Conservation (phyloP, 2,888 invertebrate species). For the Eupithecia exiguata region DNA sequence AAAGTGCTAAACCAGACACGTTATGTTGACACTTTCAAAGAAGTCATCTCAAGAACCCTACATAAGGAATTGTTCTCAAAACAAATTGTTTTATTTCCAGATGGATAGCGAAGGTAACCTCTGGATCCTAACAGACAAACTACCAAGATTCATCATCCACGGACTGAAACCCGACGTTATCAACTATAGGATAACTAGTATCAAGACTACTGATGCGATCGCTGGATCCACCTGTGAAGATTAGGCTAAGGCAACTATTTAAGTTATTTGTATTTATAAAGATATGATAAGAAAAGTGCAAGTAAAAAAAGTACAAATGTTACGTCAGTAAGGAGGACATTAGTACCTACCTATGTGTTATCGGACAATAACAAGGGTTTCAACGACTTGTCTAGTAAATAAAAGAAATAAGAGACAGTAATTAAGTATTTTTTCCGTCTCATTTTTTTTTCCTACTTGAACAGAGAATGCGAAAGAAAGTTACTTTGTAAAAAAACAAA, state of each 20-base stretch:
- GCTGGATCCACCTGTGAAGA: conserved; percentile 82
- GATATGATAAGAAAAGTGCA: background rate
- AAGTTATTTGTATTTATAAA: conserved; percentile 7
- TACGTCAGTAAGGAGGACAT: background rate
- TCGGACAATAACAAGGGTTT: background rate
- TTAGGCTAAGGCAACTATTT: conserved; percentile 17
- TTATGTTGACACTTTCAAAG: too few species aligned
- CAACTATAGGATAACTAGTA: conserved; percentile 87
- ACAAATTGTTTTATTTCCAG: conserved; percentile 57
- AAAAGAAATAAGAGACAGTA: background rate
- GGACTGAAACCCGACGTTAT: conserved; percentile 86
- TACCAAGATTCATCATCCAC: conserved; percentile 88
- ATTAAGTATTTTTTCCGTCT: background rate
- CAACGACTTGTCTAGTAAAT: background rate
- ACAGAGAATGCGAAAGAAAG: background rate
- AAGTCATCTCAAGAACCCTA: background rate
- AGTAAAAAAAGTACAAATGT: background rate
- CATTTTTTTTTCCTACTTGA: background rate
- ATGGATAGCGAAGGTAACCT: conserved; percentile 81
- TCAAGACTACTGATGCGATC: conserved; percentile 81
- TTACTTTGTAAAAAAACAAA: background rate
- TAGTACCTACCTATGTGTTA: background rate
- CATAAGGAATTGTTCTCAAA: background rate
- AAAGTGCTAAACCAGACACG: too few species aligned
- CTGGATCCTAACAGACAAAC: conserved; percentile 91